Base-by-base conservation (phyloP, 2,113 vertebrate genomes). In the Taurulus bubalis region DNA sequence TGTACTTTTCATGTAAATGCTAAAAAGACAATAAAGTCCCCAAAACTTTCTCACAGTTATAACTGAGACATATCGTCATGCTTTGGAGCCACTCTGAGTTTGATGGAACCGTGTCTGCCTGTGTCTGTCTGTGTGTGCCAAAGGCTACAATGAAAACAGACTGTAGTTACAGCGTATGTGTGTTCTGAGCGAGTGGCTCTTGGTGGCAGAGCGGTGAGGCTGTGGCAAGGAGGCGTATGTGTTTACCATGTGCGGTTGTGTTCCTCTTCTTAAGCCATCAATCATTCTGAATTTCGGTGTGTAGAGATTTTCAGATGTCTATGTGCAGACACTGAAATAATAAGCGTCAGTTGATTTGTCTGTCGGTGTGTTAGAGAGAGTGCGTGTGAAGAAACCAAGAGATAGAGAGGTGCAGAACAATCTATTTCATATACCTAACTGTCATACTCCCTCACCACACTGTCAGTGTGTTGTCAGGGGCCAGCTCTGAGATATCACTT, bases 161-260 rank as follows among this genome's bases (percentile, higher is more conserved):
- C 32, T 14, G 22, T 90, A 87, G 91, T 91, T 83, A 71, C 34
- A 77, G 71, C 67, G 49, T 67, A 45, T 45, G 34, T 38, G 24
- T 15, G 10, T 83, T 78, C 63, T 34, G 40, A 28, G 70, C 20
- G 53, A 47, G 49, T 77, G 38, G 76, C 83, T 67, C 45, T 51
- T 65, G 66, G 82, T 78, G 73, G 84, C 62, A 24, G 16, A 24
- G 38, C 63, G 90, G 89, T 89, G 72, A 59, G 59, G 20, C 73
- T 77, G 81, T 66, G 80, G 83, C 28, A 26, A 55, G 53, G 51
- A 85, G 68, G 66, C 63, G 10, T 38, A 49, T 75, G 69, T 80
- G 73, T 86, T 87, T 79, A 84, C 73, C 24, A 53, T 77, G 62
- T 66, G 85, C 1, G 83, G 84, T 83, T 63, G 53, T 79, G 67